Percentiles rank a stretch among this genome's conserved stretches.
phyloP scores from a whole-genome alignment of 2,113 vertebrate genomes.

The Cephalopholis sonnerati region DNA sequence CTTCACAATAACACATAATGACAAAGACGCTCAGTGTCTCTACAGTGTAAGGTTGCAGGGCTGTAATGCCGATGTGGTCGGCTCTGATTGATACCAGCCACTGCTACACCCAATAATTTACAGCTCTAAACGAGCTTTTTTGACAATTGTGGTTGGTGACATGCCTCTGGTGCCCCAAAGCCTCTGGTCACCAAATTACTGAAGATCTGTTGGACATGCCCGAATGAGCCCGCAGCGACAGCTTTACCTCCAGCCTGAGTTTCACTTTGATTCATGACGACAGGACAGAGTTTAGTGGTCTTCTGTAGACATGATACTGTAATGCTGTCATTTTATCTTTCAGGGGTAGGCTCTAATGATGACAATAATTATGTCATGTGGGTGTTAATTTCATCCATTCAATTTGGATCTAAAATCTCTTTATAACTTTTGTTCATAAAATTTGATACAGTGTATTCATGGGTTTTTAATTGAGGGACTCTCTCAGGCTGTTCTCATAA shows the following conservation, averaged over 20 bases:
- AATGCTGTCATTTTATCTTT: slow-evolving; percentile 8
- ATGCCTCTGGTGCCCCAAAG: not conserved
- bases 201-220: slow-evolving; percentile 14
- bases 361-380: not conserved
- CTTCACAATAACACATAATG: too few species aligned
- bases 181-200: slow-evolving; percentile 12
- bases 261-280: slow-evolving; percentile 29
- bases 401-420: not conserved
- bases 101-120: not conserved
- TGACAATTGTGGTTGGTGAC: not conserved
- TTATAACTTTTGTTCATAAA: not conserved
- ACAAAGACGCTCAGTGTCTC: not conserved
- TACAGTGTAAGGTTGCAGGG: not conserved
- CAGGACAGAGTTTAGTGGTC: not conserved
- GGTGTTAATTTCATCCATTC: not conserved
- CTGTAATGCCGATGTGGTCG: not conserved
- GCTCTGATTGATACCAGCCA: not conserved
- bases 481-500: too few species aligned
- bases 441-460: not conserved
- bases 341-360: not conserved
- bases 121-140: not conserved
- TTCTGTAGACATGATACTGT: not conserved
- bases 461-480: not conserved
- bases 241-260: slow-evolving; percentile 27
- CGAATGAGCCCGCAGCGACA: slow-evolving; percentile 14